Evolutionary conservation across 2,113 vertebrate species (phyloP).

Genomic region (Tragelaphus buxtoni): DNA sequence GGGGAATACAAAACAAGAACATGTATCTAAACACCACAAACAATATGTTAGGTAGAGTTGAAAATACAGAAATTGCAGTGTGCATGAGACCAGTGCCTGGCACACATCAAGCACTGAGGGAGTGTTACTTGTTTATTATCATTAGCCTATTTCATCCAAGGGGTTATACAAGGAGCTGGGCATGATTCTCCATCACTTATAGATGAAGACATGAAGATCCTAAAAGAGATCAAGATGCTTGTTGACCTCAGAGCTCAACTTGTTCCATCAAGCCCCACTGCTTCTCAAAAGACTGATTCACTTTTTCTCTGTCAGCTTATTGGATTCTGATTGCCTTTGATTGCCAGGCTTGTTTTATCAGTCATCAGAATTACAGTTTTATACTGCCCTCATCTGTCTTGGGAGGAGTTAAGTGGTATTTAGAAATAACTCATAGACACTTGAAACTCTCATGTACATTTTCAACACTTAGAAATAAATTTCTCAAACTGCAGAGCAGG

Average conservation of each 20-base stretch:
- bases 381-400: conserved; percentile 40
- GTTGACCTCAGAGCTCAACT: neutral
- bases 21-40: neutral
- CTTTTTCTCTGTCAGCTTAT: neutral
- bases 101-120: neutral
- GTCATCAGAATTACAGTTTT: conserved; percentile 35
- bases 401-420: conserved; percentile 43
- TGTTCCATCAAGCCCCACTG: neutral
- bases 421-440: conserved; percentile 21
- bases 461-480: conserved; percentile 46
- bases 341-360: neutral
- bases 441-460: conserved; percentile 50
- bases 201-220: neutral
- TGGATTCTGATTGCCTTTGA: neutral
- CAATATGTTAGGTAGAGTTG: too few species aligned
- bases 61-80: neutral
- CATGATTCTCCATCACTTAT: neutral
- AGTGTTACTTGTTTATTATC: neutral
- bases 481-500: conserved; percentile 46
- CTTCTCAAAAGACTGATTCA: neutral
- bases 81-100: too few species aligned
- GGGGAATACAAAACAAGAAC: neutral
- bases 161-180: neutral
- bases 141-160: neutral
- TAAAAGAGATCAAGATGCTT: neutral